Evolutionary conservation across 2,888 invertebrate species (phyloP).

Genomic region (Macaria liturata): DNA sequence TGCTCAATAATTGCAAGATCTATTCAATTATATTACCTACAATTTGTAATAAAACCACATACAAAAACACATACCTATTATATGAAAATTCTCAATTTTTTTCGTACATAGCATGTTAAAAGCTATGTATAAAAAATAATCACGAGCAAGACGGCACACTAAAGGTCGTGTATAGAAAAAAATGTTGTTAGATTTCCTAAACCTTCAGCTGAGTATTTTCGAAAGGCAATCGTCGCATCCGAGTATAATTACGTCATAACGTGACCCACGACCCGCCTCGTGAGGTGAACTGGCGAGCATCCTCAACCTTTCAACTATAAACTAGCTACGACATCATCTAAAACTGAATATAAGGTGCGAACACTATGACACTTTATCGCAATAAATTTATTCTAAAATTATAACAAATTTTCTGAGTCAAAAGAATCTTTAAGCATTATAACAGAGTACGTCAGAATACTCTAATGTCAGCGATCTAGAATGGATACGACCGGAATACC

Average conservation of each 20-base stretch:
- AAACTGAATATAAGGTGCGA: constrained; percentile 31
- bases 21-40: too few species aligned
- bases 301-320: constrained; percentile 74
- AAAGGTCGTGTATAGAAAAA: constrained; percentile 4
- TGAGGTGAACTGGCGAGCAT: constrained; percentile 57
- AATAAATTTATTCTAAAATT: neutral
- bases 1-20: too few species aligned
- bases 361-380: constrained; percentile 10
- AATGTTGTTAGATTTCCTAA: constrained; percentile 32
- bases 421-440: too few species aligned
- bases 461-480: constrained; percentile 2
- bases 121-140: too few species aligned
- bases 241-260: constrained; percentile 60
- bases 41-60: too few species aligned
- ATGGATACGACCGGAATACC: constrained; percentile 18
- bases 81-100: too few species aligned
- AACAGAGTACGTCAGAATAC: too few species aligned
- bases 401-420: neutral
- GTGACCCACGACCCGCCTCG: constrained; percentile 44
- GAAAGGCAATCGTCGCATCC: constrained; percentile 51
- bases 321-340: constrained; percentile 47
- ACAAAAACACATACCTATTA: too few species aligned
- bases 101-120: too few species aligned
- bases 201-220: constrained; percentile 43
- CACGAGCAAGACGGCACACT: too few species aligned